A percentile compares a stretch with the other conserved stretches of the same genome.
phyloP scores from a whole-genome alignment of 2,113 vertebrate species.

The Calyptommatus sinebrachiatus region DNA sequence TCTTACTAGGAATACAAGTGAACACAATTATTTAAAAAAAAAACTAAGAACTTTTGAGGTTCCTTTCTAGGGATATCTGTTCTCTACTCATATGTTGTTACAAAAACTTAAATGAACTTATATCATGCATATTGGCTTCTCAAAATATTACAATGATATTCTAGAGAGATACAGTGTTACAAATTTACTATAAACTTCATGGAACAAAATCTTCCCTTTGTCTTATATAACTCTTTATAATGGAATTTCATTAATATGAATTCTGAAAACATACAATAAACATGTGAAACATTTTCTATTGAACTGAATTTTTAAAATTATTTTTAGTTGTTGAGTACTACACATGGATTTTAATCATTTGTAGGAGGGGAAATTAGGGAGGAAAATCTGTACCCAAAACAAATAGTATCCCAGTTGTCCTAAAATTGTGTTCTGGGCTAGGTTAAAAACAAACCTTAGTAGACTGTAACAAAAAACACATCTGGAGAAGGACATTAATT shows the following conservation, averaged over 20 bases:
- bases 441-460: slow-evolving; percentile 55
- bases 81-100: background rate
- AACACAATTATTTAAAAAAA: background rate
- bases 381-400: slow-evolving; percentile 17
- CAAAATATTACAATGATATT: slow-evolving; percentile 41
- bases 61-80: background rate
- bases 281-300: background rate
- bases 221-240: slow-evolving; percentile 55
- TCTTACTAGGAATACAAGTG: background rate
- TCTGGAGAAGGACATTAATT: slow-evolving; percentile 24
- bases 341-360: background rate
- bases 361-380: background rate
- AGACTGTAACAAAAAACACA: slow-evolving; percentile 41
- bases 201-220: slow-evolving; percentile 62
- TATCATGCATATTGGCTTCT: slow-evolving; percentile 29
- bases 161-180: slow-evolving; percentile 54
- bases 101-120: slow-evolving; percentile 31
- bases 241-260: slow-evolving; percentile 49
- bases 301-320: background rate
- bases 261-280: slow-evolving; percentile 58
- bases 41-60: background rate
- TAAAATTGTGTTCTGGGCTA: slow-evolving; percentile 48
- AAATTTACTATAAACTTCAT: slow-evolving; percentile 62
- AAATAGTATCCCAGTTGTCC: slow-evolving; percentile 35
- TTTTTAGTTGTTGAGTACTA: background rate